Percentiles rank a stretch among this genome's conserved stretches.
phyloP scores from a whole-genome alignment of 1,140 invertebrate genomes.

The Conus ventricosus region DNA sequence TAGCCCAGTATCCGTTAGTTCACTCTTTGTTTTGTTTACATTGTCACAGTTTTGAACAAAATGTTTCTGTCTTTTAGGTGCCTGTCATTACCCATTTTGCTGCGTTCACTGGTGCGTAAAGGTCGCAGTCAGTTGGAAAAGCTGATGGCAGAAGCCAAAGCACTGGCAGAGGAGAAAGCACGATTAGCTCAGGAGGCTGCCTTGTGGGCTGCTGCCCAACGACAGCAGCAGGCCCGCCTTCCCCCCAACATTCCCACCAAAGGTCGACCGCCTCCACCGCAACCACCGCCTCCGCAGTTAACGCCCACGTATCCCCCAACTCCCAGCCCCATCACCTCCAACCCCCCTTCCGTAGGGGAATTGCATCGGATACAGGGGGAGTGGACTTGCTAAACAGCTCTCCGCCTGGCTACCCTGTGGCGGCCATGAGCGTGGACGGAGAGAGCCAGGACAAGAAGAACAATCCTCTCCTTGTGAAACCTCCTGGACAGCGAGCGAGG shows the following conservation, averaged over 20 bases:
- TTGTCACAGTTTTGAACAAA: too few species aligned
- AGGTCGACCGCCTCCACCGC: slow-evolving; percentile 42
- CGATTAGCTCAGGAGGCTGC: slow-evolving; percentile 4
- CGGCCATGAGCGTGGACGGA: not conserved
- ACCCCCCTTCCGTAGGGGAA: slow-evolving; percentile 30
- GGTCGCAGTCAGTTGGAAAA: slow-evolving; percentile 66
- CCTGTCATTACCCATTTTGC: slow-evolving; percentile 92
- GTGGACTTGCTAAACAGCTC: slow-evolving; percentile 25
- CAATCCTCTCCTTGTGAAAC: slow-evolving; percentile 70
- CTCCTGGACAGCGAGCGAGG: slow-evolving; percentile 61
- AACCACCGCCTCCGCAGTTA: slow-evolving; percentile 38
- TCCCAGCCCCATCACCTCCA: slow-evolving; percentile 35
- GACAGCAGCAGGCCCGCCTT: slow-evolving; percentile 38
- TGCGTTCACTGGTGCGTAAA: slow-evolving; percentile 83
- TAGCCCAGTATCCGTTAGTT: too few species aligned
- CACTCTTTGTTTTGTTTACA: too few species aligned
- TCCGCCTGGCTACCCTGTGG: slow-evolving; percentile 10
- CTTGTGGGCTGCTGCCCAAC: slow-evolving; percentile 9
- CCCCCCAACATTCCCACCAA: slow-evolving; percentile 44
- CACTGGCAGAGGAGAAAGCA: slow-evolving; percentile 35
- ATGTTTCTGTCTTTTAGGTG: slow-evolving; percentile 77
- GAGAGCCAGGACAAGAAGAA: slow-evolving; percentile 39
- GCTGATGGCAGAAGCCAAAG: slow-evolving; percentile 45
- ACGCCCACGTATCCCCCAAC: slow-evolving; percentile 36
- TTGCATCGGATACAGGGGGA: not conserved